Conservation (phyloP, 2,888 invertebrate species). For the Epinotia brunnichana region DNA sequence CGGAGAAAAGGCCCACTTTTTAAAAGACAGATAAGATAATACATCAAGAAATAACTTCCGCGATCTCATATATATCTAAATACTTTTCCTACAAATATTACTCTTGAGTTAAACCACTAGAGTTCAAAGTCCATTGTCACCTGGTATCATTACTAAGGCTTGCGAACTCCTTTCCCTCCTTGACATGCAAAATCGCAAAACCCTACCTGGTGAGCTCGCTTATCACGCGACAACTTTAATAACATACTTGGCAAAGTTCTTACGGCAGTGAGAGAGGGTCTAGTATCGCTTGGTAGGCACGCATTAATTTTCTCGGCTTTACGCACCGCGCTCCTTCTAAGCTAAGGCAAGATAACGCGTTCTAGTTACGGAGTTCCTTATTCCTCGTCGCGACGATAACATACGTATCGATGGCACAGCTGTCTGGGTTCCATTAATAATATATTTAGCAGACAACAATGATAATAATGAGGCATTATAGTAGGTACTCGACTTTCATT, state of each 20-base stretch:
- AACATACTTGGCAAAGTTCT: not conserved
- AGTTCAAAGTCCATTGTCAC: conserved; percentile 4
- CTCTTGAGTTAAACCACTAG: not conserved
- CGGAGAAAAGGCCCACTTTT: conserved; percentile 4
- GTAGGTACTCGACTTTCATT: not conserved
- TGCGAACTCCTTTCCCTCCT: conserved; percentile 15
- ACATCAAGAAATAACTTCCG: conserved; percentile 2
- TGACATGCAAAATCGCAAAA: conserved; percentile 31
- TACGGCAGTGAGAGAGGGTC: not conserved
- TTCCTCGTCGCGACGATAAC: conserved; percentile 15
- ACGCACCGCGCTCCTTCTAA: conserved; percentile 25
- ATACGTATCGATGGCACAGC: conserved; percentile 14
- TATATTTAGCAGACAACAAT: conserved; percentile 14
- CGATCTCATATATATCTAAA: not conserved
- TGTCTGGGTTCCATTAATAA: conserved; percentile 26
- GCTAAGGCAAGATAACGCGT: conserved; percentile 32
- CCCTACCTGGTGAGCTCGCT: conserved; percentile 29
- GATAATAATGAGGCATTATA: conserved; percentile 3
- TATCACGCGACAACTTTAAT: conserved; percentile 10
- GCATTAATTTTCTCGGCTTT: conserved; percentile 7
- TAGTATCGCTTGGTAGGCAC: conserved; percentile 3
- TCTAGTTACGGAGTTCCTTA: conserved; percentile 28
- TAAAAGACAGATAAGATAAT: conserved; percentile 12
- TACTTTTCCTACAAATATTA: not conserved
- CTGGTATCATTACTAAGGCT: conserved; percentile 16